Evolutionary conservation across 2,797 vertebrate genomes (phyloP), one percentile per base, ranked within the genome.

Genomic region (Lagodon rhomboides): DNA sequence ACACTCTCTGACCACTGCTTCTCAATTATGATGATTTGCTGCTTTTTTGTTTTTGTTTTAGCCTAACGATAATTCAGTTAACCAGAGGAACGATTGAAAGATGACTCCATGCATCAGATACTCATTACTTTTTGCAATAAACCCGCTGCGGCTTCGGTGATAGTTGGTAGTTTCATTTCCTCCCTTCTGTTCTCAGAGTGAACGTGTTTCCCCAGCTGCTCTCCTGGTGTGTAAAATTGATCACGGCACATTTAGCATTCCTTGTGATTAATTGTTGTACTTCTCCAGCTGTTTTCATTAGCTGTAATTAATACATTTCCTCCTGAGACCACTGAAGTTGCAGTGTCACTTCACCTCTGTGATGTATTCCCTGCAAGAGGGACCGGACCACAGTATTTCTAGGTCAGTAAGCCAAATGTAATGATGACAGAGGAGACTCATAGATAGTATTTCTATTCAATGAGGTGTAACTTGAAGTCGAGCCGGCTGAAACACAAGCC

Each of bases 401-500:
- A 62, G 75, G 72, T 85, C 76, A 88, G 54, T 73, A 65, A 80
- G 47, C 38, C 70, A 59, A 74, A 82, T 44, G 12, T 15, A 67
- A 54, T 16, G 50, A 72, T 49, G 73, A 55, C n/a, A 12, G 10
- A 44, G 27, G 68, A 60, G 53, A 64, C 41, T 46, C 30, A 25
- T 10, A 65, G 80, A 75, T 76, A 54, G 61, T 3, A 1, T 77
- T 70, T 78, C 72, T n/a, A 2, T 67, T 77, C 65, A 50, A 1
- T 56, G 60, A 53, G 46, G 18, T 47, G 22, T 67, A 44, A 47
- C 27, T 55, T n/a, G 7, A 61, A 46, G 34, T 8, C 20, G 46
- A 77, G 41, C 25, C 25, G 44, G 20, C 62, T 85, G 83, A 80
- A 87, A 89, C 83, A 59, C 54, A 69, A 87, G 17, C 75, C 23